These are phyloP conservation scores for Paguma larvata DNA, from an alignment of 2,797 vertebrate species.

Conservation along the genomic window DNA sequence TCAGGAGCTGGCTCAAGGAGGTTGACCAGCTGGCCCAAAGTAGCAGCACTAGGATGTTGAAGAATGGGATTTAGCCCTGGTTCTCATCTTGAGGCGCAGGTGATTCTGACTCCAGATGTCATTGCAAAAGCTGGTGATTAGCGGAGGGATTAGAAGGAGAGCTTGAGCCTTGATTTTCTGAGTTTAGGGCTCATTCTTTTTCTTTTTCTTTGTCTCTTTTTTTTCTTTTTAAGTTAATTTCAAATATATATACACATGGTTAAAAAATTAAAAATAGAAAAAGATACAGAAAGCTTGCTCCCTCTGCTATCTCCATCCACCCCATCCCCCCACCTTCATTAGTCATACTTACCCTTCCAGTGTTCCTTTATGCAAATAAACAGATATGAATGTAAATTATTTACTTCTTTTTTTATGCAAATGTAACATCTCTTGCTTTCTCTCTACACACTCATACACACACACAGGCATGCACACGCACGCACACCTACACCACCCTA, in stretches of 20 bases:
- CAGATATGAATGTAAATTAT: neutral
- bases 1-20: neutral
- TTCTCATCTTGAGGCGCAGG: neutral
- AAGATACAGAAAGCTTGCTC: neutral
- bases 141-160: neutral
- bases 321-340: neutral
- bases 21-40: neutral
- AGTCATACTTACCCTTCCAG: neutral
- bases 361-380: conserved; percentile 28
- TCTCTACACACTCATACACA: neutral
- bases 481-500: neutral
- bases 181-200: neutral
- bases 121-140: neutral
- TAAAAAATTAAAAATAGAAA: neutral
- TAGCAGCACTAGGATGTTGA: neutral
- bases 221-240: conserved; percentile 33
- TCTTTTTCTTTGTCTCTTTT: neutral
- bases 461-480: neutral
- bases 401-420: neutral
- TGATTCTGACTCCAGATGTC: neutral
- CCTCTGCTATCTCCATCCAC: neutral
- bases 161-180: neutral
- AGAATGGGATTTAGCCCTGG: neutral
- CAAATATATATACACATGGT: neutral
- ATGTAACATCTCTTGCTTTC: neutral